Base-by-base conservation (phyloP, 1,140 invertebrate species). In the Halictus rubicundus region DNA sequence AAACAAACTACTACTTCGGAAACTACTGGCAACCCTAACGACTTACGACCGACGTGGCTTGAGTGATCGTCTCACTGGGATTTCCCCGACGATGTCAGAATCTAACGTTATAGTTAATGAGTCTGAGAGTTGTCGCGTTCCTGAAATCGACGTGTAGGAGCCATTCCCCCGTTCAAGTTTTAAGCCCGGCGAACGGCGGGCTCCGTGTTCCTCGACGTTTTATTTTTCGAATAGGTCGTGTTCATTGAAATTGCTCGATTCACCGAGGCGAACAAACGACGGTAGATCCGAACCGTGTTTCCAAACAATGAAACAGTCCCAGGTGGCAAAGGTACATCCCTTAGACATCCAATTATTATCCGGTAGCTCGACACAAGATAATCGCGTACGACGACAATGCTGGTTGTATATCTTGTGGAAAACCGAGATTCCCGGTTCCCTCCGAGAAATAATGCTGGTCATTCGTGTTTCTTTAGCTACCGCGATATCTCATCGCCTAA, bases 271-370 rank as follows among this genome's bases (percentile, higher is more conserved):
- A 69, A 60, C 59, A 61, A 61, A 49, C 42, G 57, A 16, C 66
- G 75, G 16, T n/a, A n/a, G 42, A 52, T 71, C 71, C n/a, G n/a
- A 78, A 78, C 52, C 23, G 49, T 54, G 59, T 60, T 21, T 61
- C 16, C 10, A 68, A 9, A 42, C 66, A 70, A 63, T 69, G 68
- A n/a, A 39, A 42, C n/a, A 19, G 42, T 32, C 9, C 57, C 39
- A 14, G 66, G 27, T 23, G 68, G n/a, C 39, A 27, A 63, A 59
- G 70, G 19, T 71, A 46, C 59, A 46, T 68, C n/a, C 63, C 63
- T 71, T 60, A 54, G 32, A 63, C 75, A 42, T 78, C 46, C 75
- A 78, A 78, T 78, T 78, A 78, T 78, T 78, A 78, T 78, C 75
- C 25, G 68, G 16, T 42, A n/a, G 59, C 59, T 52, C 46, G 46